Evolutionary conservation across 2,797 vertebrate species (phyloP).

Genomic region (Spea hammondii): DNA sequence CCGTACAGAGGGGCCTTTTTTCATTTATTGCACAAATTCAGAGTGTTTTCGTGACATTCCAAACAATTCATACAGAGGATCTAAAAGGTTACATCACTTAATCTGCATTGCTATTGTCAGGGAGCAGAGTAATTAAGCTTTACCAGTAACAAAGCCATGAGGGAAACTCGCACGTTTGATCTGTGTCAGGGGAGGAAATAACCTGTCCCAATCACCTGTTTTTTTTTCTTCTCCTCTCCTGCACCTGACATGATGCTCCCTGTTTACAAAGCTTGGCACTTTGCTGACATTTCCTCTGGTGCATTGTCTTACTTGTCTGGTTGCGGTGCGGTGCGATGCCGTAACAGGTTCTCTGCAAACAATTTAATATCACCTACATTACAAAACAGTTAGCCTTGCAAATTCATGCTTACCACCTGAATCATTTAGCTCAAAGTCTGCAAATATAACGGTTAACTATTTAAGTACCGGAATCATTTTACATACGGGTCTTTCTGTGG

Average conservation of each 20-base stretch:
- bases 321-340: not conserved
- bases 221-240: conserved; percentile 15
- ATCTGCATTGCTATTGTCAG: conserved; percentile 3
- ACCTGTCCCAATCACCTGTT: conserved; percentile 41
- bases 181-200: conserved; percentile 15
- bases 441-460: not conserved
- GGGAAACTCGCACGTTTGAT: conserved; percentile 27
- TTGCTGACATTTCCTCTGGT: conserved; percentile 38
- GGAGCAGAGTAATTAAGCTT: not conserved
- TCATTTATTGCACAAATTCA: not conserved
- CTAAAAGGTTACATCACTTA: not conserved
- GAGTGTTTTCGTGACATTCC: not conserved
- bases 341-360: conserved; percentile 43
- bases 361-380: conserved; percentile 26
- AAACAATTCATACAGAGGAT: not conserved
- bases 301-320: conserved; percentile 32
- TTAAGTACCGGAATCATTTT: not conserved
- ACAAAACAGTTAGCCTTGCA: not conserved
- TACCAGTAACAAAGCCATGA: conserved; percentile 37
- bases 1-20: too few relatives aligned
- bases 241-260: conserved; percentile 41
- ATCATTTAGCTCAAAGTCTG: conserved; percentile 9
- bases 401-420: conserved; percentile 1
- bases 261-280: conserved; percentile 45
- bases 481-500: too few relatives aligned